These are phyloP conservation scores for Eubasilissa splendida DNA, from an alignment of 2,888 invertebrate genomes.

Conservation along the genomic window DNA sequence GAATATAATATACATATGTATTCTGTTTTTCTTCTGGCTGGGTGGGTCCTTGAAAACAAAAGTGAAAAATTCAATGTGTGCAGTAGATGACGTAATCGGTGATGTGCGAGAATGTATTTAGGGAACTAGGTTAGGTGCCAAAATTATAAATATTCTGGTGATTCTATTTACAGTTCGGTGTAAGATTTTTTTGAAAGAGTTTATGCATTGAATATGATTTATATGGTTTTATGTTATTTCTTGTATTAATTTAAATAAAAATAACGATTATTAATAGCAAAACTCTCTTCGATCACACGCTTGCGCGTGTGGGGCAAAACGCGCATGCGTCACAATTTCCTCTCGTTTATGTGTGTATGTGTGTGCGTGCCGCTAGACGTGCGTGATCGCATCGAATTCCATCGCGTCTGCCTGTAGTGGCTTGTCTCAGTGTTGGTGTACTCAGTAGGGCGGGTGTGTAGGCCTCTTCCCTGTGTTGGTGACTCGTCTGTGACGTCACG, in stretches of 20 bases:
- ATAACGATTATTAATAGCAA: background rate
- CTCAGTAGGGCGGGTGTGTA: conserved; percentile 41
- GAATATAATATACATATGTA: background rate
- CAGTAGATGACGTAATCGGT: background rate
- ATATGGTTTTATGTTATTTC: no score
- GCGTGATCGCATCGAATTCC: conserved; percentile 47
- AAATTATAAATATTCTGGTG: background rate
- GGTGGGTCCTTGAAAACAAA: conserved; percentile 6
- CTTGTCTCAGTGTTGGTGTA: conserved; percentile 31
- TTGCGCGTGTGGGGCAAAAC: background rate
- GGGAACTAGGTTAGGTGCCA: background rate
- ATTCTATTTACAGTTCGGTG: no score
- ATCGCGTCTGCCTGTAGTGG: conserved; percentile 20
- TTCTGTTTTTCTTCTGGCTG: background rate
- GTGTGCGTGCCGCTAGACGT: conserved; percentile 44
- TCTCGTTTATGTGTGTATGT: background rate
- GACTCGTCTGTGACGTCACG: conserved; percentile 34
- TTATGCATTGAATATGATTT: no score
- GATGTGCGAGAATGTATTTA: background rate
- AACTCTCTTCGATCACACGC: background rate
- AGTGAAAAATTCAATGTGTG: background rate
- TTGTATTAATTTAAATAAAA: no score
- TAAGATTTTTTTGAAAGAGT: no score
- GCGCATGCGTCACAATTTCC: background rate
- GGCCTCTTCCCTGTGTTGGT: conserved; percentile 9